These are phyloP conservation scores for Aradus depressus DNA, from an alignment of 2,888 invertebrate species.

Conservation along the genomic window DNA sequence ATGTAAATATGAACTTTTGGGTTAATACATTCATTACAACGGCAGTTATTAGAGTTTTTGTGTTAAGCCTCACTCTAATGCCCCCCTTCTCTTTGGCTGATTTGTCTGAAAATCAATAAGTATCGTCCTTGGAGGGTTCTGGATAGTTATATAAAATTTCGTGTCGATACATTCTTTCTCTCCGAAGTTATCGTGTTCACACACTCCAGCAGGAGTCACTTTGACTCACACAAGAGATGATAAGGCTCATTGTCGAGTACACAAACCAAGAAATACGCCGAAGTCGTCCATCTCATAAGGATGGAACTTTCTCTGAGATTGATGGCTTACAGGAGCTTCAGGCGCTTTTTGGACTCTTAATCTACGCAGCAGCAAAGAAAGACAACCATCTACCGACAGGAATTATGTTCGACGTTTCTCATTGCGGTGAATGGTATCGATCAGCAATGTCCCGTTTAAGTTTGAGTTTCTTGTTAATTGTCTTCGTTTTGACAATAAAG, in stretches of 20 bases:
- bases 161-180: too few relatives aligned
- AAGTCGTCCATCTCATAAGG: background rate
- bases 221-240: slow-evolving; percentile 6
- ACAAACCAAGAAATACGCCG: slow-evolving; percentile 10
- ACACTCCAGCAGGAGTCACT: too few relatives aligned
- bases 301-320: slow-evolving; percentile 1
- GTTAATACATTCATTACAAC: too few relatives aligned
- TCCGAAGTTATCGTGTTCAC: too few relatives aligned
- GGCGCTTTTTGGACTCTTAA: slow-evolving; percentile 15
- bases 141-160: too few relatives aligned
- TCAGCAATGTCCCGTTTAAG: slow-evolving; percentile 1
- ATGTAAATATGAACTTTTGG: too few relatives aligned
- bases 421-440: slow-evolving; percentile 5
- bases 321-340: slow-evolving; percentile 7
- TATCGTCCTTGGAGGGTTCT: too few relatives aligned
- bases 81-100: too few relatives aligned
- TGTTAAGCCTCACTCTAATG: too few relatives aligned
- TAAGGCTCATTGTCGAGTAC: background rate
- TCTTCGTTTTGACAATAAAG: slow-evolving; percentile 14
- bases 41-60: too few relatives aligned
- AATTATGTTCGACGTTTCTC: slow-evolving; percentile 1
- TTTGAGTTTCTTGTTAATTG: slow-evolving; percentile 13
- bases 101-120: too few relatives aligned
- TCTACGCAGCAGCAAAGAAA: slow-evolving; percentile 6
- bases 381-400: slow-evolving; percentile 14